Conservation (phyloP, 2,797 vertebrate genomes). For the Carapus acus region DNA sequence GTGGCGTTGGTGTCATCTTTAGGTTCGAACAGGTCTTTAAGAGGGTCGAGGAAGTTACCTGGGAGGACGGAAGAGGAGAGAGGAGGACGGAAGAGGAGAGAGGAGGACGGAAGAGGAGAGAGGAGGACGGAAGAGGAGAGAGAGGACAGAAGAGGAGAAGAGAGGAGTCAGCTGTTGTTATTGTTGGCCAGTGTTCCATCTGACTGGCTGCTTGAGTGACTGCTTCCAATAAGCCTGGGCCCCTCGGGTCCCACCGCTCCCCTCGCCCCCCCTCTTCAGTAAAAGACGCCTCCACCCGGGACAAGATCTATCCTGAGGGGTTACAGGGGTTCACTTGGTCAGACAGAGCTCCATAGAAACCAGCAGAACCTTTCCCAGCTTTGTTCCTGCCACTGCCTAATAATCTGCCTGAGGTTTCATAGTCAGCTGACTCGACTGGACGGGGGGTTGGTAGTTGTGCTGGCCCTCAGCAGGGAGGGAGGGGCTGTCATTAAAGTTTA, state of each 20-base stretch:
- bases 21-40: slow-evolving; percentile 51
- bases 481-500: slow-evolving; percentile 5
- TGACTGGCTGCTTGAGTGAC: slow-evolving; percentile 38
- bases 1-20: slow-evolving; percentile 40
- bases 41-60: slow-evolving; percentile 68
- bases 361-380: slow-evolving; percentile 36
- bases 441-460: slow-evolving; percentile 28
- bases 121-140: neutral
- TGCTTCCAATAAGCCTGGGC: slow-evolving; percentile 34
- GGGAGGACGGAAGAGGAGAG: slow-evolving; percentile 15
- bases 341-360: slow-evolving; percentile 53
- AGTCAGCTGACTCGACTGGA: slow-evolving; percentile 54
- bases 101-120: neutral
- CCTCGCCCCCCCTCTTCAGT: too few relatives aligned
- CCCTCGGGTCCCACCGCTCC: slow-evolving; percentile 40
- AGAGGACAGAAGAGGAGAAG: neutral
- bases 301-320: slow-evolving; percentile 36
- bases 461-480: slow-evolving; percentile 32
- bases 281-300: slow-evolving; percentile 45
- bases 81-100: neutral
- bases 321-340: slow-evolving; percentile 51
- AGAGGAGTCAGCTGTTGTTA: slow-evolving; percentile 9
- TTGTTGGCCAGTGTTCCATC: slow-evolving; percentile 18
- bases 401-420: slow-evolving; percentile 30
- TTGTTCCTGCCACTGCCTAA: slow-evolving; percentile 56